Base-by-base conservation (phyloP, 2,797 vertebrate genomes). In the Propithecus deckenii region DNA sequence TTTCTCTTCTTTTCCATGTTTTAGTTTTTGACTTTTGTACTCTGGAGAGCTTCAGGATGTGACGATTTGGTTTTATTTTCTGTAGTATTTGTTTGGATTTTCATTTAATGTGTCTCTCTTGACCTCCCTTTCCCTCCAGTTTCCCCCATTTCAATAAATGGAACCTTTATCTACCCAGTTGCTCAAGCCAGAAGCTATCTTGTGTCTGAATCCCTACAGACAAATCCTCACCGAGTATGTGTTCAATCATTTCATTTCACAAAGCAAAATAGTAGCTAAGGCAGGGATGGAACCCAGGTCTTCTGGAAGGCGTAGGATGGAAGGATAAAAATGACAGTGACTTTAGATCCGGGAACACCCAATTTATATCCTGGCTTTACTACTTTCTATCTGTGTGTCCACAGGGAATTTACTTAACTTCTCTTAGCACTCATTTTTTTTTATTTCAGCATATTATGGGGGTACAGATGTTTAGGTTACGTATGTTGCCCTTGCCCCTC, bases 51-150 rank as follows among this genome's bases (percentile, higher is more conserved):
- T 96, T 92, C 79, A 61, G 74, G 65, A 75, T 88, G 74, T 81
- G 67, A 91, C 48, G n/a, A 67, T 61, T 76, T 93, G 30, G 0
- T 61, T 92, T 93, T 89, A 86, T 90, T 92, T 92, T 80, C 76
- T 85, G 15, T 85, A 52, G 12, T 41, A 32, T 86, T 90, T 57
- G 0, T 96, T 69, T 89, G 52, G 1, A 25, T 57, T 5, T 95
- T 87, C 46, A 38, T 30, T 87, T 63, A 86, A 28, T 74, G 18
- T 81, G 30, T 84, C 22, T 69, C 28, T 89, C 67, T 94, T 87
- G 61, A 93, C 43, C 23, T 74, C 46, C 20, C 7, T 43, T 72
- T 81, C 7, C 22, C 8, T 94, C 32, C 22, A 71, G 15, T 38
- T 81, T 78, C 32, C 12, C 12, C 28, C 69, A 57, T 72, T 57